Conservation (phyloP, 2,113 vertebrate species). For the Lepidothrix coronata region DNA sequence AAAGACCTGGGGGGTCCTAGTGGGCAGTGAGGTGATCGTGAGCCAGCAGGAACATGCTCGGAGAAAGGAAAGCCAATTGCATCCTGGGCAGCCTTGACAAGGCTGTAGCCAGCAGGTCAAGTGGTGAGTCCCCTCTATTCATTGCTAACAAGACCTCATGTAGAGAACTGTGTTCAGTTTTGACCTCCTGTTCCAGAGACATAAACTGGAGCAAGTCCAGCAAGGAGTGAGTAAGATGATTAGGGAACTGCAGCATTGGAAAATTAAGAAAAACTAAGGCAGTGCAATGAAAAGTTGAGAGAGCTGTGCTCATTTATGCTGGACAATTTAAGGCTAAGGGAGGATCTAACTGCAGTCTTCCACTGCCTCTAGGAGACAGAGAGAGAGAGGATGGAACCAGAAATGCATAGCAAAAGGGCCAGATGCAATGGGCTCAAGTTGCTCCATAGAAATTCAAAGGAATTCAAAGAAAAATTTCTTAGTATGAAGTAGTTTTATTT, state of each 20-base stretch:
- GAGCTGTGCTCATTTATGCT: not conserved
- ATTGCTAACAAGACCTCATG: not conserved
- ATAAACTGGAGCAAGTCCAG: not conserved
- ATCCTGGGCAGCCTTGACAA: not conserved
- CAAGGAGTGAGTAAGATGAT: not conserved
- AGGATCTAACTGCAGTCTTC: not conserved
- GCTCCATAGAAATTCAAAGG: not conserved
- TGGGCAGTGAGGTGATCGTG: accelerated
- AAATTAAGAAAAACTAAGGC: not conserved
- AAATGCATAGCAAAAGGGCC: not conserved
- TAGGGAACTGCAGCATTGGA: not conserved
- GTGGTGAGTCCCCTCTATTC: not conserved
- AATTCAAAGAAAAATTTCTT: not conserved
- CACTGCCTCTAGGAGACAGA: not conserved
- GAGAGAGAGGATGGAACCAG: not conserved
- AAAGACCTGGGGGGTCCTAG: not conserved
- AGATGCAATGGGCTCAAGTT: not conserved
- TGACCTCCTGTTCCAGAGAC: not conserved
- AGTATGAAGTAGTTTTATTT: not conserved
- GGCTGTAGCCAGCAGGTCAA: not conserved
- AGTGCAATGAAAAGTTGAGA: not conserved
- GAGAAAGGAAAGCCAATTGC: not conserved
- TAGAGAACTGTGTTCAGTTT: not conserved
- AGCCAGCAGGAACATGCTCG: not conserved
- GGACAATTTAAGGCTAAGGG: not conserved